Evolutionary conservation across 1,140 invertebrate species (phyloP).

Genomic region (Rhyzopertha dominica): DNA sequence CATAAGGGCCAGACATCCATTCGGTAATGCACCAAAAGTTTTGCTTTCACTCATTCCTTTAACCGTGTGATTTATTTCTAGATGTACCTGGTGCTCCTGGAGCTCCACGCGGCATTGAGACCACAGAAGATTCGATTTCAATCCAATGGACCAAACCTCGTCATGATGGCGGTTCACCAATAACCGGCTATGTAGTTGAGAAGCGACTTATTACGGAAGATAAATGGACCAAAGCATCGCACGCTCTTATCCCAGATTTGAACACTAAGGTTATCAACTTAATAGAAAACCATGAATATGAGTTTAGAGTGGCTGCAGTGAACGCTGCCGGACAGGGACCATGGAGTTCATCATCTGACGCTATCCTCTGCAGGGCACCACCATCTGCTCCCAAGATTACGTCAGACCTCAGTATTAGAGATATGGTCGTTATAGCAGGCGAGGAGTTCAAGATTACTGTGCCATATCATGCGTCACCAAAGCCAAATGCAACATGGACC

Average conservation of each 20-base stretch:
- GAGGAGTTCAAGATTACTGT: conserved; percentile 95
- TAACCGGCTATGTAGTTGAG: conserved; percentile 89
- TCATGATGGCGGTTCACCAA: conserved; percentile 87
- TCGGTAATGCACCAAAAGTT: conserved; percentile 52
- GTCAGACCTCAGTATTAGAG: conserved; percentile 84
- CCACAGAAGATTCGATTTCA: conserved; percentile 90
- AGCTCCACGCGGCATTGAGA: conserved; percentile 76
- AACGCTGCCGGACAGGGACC: conserved; percentile 93
- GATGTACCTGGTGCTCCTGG: conserved; percentile 87
- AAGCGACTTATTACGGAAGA: conserved; percentile 83
- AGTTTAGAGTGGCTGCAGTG: conserved; percentile 94
- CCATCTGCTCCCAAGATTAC: conserved; percentile 88
- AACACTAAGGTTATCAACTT: conserved; percentile 79
- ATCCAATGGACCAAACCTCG: conserved; percentile 90
- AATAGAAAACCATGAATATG: conserved; percentile 93
- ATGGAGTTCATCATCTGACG: conserved; percentile 85
- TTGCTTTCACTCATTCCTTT: conserved; percentile 5
- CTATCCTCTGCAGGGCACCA: conserved; percentile 82
- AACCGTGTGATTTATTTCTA: conserved; percentile 38
- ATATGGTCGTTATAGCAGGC: conserved; percentile 92
- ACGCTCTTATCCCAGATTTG: conserved; percentile 74
- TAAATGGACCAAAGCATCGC: conserved; percentile 86
- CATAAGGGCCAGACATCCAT: conserved; percentile 92
- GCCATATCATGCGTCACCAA: conserved; percentile 85
- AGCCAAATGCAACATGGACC: conserved; percentile 82